Base-by-base conservation (phyloP, 2,888 invertebrate species). In the Aphodius granarius region DNA sequence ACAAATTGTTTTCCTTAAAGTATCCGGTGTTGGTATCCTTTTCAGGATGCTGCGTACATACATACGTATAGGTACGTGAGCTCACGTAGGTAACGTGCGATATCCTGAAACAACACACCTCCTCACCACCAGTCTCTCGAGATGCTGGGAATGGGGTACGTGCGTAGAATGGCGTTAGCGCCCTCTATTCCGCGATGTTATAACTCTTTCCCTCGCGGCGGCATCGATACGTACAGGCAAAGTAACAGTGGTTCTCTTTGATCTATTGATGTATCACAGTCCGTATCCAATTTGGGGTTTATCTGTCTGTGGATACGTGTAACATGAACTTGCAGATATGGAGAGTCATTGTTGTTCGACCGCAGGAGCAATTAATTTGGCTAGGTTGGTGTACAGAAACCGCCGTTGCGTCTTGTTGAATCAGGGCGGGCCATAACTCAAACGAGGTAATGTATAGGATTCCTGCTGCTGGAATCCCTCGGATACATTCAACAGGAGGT, bases 91-190 rank as follows among this genome's bases (percentile, higher is more conserved):
- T 43, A 43, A 43, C 43, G 43, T 19, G 68, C 20, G 81, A 79
- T 76, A 80, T 80, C 79, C 80, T 79, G 81, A 82, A 83, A 83
- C 83, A 83, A 82, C 82, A 81, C 43, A 43, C 43, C 43, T 9
- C 43, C 43, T 43, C 43, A 43, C 43, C 43, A 43, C 43, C 43
- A 43, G 81, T 80, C 82, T 79, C 81, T 71, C 66, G 81, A 82
- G 81, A 81, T 43, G 43, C 13, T 81, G 81, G 81, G 79, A 81
- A 79, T 79, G 75, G 23, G 71, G 72, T 78, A 82, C 83, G 83
- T 82, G 83, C 74, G 13, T 64, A 19, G 76, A 78, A 78, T 78
- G 64, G 63, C 72, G 72, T 21, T 65, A 65, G 66, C 68, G 68
- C 68, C 21, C 68, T 17, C 68, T 68, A 17, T 65, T n/a, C 19